A percentile compares a stretch with the other conserved stretches of the same genome.
These are phyloP conservation scores for Cyclophora albipunctata DNA, from an alignment of 2,888 invertebrate genomes.

Conservation along the genomic window DNA sequence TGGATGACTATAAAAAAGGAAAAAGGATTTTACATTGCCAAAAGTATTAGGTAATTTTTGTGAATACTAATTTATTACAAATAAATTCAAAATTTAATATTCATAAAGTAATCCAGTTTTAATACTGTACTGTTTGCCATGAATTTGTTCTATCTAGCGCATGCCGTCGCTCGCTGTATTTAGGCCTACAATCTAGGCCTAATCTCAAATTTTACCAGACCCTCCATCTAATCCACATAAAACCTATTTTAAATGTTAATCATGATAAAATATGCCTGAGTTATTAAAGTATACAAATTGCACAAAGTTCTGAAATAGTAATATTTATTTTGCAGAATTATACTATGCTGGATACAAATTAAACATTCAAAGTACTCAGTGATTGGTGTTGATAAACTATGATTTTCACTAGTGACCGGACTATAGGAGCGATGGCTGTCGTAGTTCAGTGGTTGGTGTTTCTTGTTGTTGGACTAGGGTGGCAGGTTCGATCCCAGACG, in stretches of 20 bases:
- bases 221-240: too few species aligned
- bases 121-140: too few species aligned
- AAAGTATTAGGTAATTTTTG: too few species aligned
- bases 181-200: constrained; percentile 36
- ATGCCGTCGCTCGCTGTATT: constrained; percentile 23
- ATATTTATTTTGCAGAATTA: constrained; percentile 31
- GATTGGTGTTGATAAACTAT: constrained; percentile 33
- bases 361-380: constrained; percentile 13
- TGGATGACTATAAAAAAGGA: too few species aligned
- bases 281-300: constrained; percentile 15
- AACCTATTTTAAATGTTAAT: not conserved
- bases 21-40: too few species aligned
- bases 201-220: constrained; percentile 10
- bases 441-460: constrained; percentile 54
- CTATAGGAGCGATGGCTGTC: constrained; percentile 49
- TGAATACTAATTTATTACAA: too few species aligned
- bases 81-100: too few species aligned
- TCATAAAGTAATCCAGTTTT: too few species aligned
- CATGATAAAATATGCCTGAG: constrained; percentile 21
- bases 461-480: constrained; percentile 53
- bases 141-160: not conserved
- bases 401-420: constrained; percentile 46
- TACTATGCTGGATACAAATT: constrained; percentile 26
- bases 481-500: constrained; percentile 59
- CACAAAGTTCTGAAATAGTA: constrained; percentile 5